phyloP scores from a whole-genome alignment of 1,140 invertebrate genomes.

The Drosophila kikkawai region DNA sequence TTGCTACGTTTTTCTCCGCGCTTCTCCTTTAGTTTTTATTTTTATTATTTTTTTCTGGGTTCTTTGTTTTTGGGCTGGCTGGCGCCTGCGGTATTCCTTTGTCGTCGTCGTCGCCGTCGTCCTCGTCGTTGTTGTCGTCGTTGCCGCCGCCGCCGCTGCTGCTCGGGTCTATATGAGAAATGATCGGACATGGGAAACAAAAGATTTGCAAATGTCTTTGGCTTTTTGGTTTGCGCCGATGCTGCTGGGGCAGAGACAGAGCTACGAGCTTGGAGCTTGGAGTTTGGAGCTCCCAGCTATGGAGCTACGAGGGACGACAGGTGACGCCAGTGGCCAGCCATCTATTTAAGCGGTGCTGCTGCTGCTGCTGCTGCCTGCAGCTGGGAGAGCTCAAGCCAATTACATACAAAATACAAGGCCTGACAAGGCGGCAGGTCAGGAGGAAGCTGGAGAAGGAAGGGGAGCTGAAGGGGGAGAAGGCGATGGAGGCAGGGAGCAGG shows the following conservation, averaged over 20 bases:
- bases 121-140: constrained; percentile 13
- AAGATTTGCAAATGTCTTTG: constrained; percentile 84
- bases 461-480: neutral
- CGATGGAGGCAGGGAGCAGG: neutral
- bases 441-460: neutral
- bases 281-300: constrained; percentile 28
- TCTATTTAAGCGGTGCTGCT: constrained; percentile 62
- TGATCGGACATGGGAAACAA: constrained; percentile 84
- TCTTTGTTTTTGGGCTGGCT: constrained; percentile 74
- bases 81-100: constrained; percentile 85
- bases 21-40: constrained; percentile 32
- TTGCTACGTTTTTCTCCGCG: constrained; percentile 28
- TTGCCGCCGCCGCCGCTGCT: constrained; percentile 1
- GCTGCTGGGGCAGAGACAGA: neutral
- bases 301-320: constrained; percentile 54
- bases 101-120: constrained; percentile 60
- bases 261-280: neutral
- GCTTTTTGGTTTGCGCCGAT: constrained; percentile 74
- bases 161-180: constrained; percentile 81
- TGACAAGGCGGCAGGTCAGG: constrained; percentile 51
- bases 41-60: constrained; percentile 8
- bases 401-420: constrained; percentile 82
- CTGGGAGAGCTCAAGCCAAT: constrained; percentile 56
- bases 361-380: neutral
- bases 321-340: constrained; percentile 70